Percentiles rank a stretch among this genome's conserved stretches.
phyloP scores from a whole-genome alignment of 1,140 invertebrate genomes.

The Probaryconus sp. region DNA sequence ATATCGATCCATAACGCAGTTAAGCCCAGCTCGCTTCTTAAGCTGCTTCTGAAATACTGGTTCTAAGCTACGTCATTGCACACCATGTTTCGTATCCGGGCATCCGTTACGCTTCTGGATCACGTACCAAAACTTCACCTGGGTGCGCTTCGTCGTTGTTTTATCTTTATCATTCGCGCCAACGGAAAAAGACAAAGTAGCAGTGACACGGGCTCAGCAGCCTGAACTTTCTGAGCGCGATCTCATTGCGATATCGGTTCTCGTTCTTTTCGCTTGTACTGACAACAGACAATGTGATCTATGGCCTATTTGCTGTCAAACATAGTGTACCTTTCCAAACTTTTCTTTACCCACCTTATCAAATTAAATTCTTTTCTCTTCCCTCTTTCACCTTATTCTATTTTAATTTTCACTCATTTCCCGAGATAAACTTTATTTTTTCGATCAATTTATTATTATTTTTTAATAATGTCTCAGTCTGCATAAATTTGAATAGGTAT shows the following conservation, averaged over 20 bases:
- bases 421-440: background rate
- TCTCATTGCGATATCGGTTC: slow-evolving; percentile 57
- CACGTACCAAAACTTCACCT: slow-evolving; percentile 59
- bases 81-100: slow-evolving; percentile 39
- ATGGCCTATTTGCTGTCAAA: slow-evolving; percentile 41
- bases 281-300: slow-evolving; percentile 56
- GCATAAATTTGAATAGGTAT: too few relatives aligned
- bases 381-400: slow-evolving; percentile 10
- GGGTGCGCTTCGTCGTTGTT: slow-evolving; percentile 36
- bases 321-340: slow-evolving; percentile 16
- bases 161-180: slow-evolving; percentile 55
- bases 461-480: too few relatives aligned
- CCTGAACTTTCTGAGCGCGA: slow-evolving; percentile 43
- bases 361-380: slow-evolving; percentile 20
- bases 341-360: slow-evolving; percentile 37
- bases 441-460: too few relatives aligned
- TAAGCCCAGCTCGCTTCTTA: slow-evolving; percentile 47
- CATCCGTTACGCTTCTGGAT: slow-evolving; percentile 49
- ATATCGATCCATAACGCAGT: slow-evolving; percentile 52
- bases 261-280: slow-evolving; percentile 20
- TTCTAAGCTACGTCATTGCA: slow-evolving; percentile 40
- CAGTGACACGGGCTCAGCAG: slow-evolving; percentile 43
- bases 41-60: slow-evolving; percentile 52
- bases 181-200: slow-evolving; percentile 54
- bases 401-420: slow-evolving; percentile 4